phyloP scores from a whole-genome alignment of 2,113 vertebrate species.

The Speoplatyrhinus poulsoni region DNA sequence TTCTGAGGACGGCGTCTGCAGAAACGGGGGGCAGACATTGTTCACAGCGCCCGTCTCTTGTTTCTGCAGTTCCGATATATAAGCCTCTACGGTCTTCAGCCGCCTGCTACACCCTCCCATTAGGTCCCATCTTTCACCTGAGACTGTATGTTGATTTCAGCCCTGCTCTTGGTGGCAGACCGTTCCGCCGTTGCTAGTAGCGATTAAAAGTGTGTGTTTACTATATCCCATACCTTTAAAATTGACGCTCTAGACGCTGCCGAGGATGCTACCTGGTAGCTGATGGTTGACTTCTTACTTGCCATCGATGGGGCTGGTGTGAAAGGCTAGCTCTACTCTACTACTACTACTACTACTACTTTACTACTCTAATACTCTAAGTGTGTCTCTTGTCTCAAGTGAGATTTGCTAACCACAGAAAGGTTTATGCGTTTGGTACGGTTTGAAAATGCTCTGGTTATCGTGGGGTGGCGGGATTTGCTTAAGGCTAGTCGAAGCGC shows the following conservation, averaged over 20 bases:
- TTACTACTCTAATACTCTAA: no score
- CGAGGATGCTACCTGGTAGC: background rate
- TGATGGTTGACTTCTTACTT: no score
- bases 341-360: no score
- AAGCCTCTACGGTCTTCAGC: background rate
- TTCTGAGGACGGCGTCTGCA: background rate
- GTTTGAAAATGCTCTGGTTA: no score
- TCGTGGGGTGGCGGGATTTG: no score
- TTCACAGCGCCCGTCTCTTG: background rate
- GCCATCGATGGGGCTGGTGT: no score
- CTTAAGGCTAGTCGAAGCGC: no score
- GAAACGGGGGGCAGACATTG: background rate
- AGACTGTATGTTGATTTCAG: constrained; percentile 1
- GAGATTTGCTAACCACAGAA: no score
- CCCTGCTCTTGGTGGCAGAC: no score
- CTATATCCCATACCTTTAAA: background rate
- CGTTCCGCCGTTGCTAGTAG: background rate
- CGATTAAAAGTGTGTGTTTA: constrained; percentile 1
- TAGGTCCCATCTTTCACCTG: constrained; percentile 3
- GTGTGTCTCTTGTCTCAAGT: no score
- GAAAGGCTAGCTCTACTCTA: no score
- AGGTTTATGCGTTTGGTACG: no score
- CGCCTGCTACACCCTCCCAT: background rate
- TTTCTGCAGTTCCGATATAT: background rate
- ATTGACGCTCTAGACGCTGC: background rate